A percentile compares a stretch with the other conserved stretches of the same genome.
Evolutionary conservation across 2,113 vertebrate genomes (phyloP).

Genomic region (Glaucomys volans): DNA sequence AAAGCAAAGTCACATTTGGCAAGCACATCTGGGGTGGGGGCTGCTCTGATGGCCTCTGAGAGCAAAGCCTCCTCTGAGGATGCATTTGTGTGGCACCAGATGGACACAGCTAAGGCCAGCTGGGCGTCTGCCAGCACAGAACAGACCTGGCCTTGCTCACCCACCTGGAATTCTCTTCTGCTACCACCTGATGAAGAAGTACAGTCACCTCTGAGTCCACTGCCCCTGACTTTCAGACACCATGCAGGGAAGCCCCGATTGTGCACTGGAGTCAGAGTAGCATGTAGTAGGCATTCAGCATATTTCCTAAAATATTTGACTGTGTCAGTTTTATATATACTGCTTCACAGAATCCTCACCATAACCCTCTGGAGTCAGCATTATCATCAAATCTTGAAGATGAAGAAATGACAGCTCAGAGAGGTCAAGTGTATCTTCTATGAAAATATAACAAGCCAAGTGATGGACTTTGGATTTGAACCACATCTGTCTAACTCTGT

Average conservation of each 20-base stretch:
- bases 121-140: conserved; percentile 35
- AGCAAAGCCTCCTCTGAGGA: conserved; percentile 72
- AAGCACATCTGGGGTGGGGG: conserved; percentile 1
- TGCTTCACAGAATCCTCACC: not conserved
- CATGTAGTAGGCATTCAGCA: not conserved
- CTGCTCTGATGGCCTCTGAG: conserved; percentile 40
- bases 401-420: not conserved
- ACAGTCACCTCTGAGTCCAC: not conserved
- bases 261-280: not conserved
- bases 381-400: conserved; percentile 21
- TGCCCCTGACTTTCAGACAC: not conserved
- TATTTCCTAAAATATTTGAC: not conserved
- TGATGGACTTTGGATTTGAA: not conserved
- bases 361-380: not conserved
- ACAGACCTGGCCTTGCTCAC: not conserved
- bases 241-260: not conserved
- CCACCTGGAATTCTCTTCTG: not conserved
- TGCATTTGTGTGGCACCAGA: conserved; percentile 53
- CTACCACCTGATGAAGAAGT: conserved; percentile 47
- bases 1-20: conserved; percentile 15
- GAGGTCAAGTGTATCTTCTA: not conserved
- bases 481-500: not conserved
- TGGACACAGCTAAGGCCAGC: conserved; percentile 59
- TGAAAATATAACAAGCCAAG: not conserved
- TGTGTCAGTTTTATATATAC: not conserved